Conservation (phyloP, 2,888 invertebrate species). For the Caenorhabditis sinica region DNA sequence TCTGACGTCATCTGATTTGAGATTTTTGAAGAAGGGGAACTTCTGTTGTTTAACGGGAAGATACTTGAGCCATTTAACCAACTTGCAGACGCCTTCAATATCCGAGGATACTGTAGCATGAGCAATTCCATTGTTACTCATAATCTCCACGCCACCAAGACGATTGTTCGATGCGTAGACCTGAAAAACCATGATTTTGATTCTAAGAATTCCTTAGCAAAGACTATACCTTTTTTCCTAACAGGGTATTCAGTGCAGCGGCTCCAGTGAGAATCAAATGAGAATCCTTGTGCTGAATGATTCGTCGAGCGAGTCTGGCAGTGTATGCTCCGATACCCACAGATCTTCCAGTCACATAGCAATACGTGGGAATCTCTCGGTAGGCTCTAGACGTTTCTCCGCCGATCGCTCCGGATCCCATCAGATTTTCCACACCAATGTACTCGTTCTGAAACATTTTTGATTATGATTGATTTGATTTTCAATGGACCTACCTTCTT, state of each 20-base stretch:
- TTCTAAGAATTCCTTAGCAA: neutral
- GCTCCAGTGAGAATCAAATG: slow-evolving; percentile 98
- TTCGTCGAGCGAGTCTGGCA: slow-evolving; percentile 92
- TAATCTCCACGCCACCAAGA: slow-evolving; percentile 96
- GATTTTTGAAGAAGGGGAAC: slow-evolving; percentile 63
- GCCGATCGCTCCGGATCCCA: slow-evolving; percentile 89
- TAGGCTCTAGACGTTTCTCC: slow-evolving; percentile 98
- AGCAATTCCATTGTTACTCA: slow-evolving; percentile 98
- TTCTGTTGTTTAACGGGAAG: slow-evolving; percentile 88
- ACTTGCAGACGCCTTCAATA: slow-evolving; percentile 88
- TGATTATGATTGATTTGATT: neutral
- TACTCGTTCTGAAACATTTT: slow-evolving; percentile 84
- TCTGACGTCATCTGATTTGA: neutral
- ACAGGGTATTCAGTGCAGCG: slow-evolving; percentile 86
- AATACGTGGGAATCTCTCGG: slow-evolving; percentile 92
- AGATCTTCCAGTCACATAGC: slow-evolving; percentile 97
- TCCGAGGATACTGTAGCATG: slow-evolving; percentile 94
- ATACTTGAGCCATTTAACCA: slow-evolving; percentile 94
- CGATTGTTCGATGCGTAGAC: slow-evolving; percentile 99
- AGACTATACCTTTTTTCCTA: slow-evolving; percentile 87
- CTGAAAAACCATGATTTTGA: slow-evolving; percentile 83
- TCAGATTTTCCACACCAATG: slow-evolving; percentile 95
- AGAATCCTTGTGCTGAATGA: slow-evolving; percentile 88
- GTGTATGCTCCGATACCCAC: slow-evolving; percentile 99
- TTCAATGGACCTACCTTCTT: slow-evolving; percentile 87